Evolutionary conservation across 2,113 vertebrate genomes (phyloP), one percentile per base, ranked within the genome.

Genomic region (Macquaria australasica): DNA sequence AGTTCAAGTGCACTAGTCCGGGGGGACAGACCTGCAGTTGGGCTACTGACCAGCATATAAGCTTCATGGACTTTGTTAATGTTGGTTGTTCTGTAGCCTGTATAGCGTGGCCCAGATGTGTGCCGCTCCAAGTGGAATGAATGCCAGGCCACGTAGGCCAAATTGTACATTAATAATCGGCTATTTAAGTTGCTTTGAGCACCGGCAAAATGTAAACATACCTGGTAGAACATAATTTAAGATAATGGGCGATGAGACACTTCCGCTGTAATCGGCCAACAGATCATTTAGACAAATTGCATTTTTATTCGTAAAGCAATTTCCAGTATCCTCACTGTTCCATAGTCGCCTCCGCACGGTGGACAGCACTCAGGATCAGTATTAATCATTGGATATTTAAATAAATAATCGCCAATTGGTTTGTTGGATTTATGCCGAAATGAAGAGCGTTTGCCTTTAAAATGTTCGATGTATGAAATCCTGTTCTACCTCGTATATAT

Each of bases 1-100:
- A 50, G 95, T 96, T 1, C 96, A 94, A 34, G 96, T 95, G 7
- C 96, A 96, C 81, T 96, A 94, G 86, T 9, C 2, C 0, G 23
- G 23, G 31, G 23, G 31, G 37, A 37, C 50, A 12, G 70, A 55
- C 12, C 21, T 59, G 43, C 48, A 56, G 45, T n/a, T 8, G 66
- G 58, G 73, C 87, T 59, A 56, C 78, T 14, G 86, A 89, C 83
- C 92, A 88, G 90, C 63, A 73, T 25, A 90, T 88, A 88, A 93
- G 91, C 91, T 91, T 48, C 69, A 69, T 10, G 62, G 88, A 91
- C 87, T 83, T 37, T 9, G n/a, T 64, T 56, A 21, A 67, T 89
- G 81, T 83, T 79, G 81, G 83, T 75, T 84, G 74, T 25, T 85
- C 77, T 74, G 77, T 73, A 69, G 34, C 34, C 34, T 34, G 34